A percentile compares a stretch with the other conserved stretches of the same genome.
Evolutionary conservation across 2,888 invertebrate species (phyloP).

Genomic region (Phyllotreta striolata): DNA sequence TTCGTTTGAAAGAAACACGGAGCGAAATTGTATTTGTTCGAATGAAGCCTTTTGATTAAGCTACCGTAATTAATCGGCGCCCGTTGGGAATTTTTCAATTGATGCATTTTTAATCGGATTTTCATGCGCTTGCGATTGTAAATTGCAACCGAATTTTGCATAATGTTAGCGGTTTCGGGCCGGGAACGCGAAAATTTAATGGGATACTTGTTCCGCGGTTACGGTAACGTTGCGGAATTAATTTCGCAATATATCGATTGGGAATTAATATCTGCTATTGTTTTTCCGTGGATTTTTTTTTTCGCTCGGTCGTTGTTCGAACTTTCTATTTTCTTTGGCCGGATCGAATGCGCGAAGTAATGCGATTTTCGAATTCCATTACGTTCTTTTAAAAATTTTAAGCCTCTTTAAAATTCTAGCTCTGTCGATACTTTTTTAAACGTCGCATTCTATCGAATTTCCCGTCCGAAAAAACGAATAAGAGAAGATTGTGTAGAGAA

Average conservation of each 20-base stretch:
- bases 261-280: no score
- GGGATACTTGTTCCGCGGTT: no score
- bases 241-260: conserved; percentile 1
- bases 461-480: conserved; percentile 5
- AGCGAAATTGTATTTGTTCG: no score
- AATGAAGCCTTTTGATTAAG: neutral
- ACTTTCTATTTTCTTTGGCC: no score
- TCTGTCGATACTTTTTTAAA: conserved; percentile 6
- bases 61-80: conserved; percentile 6
- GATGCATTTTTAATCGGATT: conserved; percentile 18
- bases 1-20: no score
- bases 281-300: no score
- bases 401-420: conserved; percentile 9
- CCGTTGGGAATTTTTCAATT: conserved; percentile 14
- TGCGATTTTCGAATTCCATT: neutral
- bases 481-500: conserved; percentile 12
- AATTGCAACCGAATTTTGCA: conserved; percentile 6
- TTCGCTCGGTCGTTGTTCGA: no score
- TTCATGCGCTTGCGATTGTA: conserved; percentile 11
- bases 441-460: conserved; percentile 4
- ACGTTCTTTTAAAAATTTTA: neutral
- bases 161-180: conserved; percentile 3
- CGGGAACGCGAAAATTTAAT: neutral
- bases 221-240: neutral
- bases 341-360: no score